Evolutionary conservation across 2,888 invertebrate genomes (phyloP), one percentile per base, ranked within the genome.

Genomic region (Atethmia centrago): DNA sequence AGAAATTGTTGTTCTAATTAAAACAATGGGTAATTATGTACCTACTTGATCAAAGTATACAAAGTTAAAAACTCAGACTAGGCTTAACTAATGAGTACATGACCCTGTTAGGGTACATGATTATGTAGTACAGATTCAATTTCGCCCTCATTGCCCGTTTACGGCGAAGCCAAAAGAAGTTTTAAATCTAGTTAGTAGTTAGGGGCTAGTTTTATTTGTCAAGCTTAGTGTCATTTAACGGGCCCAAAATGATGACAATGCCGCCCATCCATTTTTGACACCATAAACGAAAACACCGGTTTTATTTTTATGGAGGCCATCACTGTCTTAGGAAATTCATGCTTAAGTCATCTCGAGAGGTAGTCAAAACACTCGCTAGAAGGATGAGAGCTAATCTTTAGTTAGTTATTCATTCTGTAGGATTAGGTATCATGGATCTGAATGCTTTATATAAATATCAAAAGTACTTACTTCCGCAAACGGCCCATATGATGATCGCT

Each of bases 401-500:
- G 14, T 28, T 42, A 16, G 42, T 5, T 42, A 7, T 62, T 31
- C 1, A 42, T 62, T 16, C 1, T 28, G n/a, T n/a, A 42, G 21
- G 3, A 59, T 16, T 59, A 16, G 28, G 4, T 68, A n/a, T 42
- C 14, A 42, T 31, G 2, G 5, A 53, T 42, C 25, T 62, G 42
- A 42, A 25, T 70, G 36, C 0, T 71, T 8, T 14, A 42, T 47
- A 1, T 19, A 31, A 62, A 31, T 0, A 62, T 45, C 25, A 25
- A 64, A n/a, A 53, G 12, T 67, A 83, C 83, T 77, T 66, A 85
- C 87, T 36, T 36, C 14, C 42, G 21, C 93, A 93, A 67, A 96
- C 75, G 19, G 77, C 91, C 95, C 95, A 96, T 42, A 95, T 76
- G 49, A 95, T 92, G 3, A 96, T 85, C 14, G 95, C 85, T 8